phyloP scores from a whole-genome alignment of 1,140 invertebrate species.

The Streblospio benedicti region DNA sequence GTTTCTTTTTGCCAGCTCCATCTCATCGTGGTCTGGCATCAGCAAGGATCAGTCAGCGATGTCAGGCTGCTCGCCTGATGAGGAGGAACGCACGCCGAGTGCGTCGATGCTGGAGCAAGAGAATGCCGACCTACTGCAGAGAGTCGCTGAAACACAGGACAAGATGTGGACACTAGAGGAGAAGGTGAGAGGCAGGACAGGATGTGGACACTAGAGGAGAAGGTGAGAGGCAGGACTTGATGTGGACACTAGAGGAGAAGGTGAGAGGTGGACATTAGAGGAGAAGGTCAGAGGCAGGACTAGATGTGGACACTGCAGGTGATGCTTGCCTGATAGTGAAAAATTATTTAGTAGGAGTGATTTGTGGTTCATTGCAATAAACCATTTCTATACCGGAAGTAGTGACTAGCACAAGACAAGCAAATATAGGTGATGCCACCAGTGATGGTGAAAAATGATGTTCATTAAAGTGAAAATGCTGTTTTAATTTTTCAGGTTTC shows the following conservation, averaged over 20 bases:
- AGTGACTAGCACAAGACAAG: too few relatives aligned
- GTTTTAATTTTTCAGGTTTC: slow-evolving; percentile 33
- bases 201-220: slow-evolving; percentile 52
- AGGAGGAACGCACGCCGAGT: slow-evolving; percentile 20
- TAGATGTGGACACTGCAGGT: too few relatives aligned
- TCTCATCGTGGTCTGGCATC: too few relatives aligned
- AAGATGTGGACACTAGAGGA: slow-evolving; percentile 53
- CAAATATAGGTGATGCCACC: too few relatives aligned
- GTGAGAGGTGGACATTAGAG: slow-evolving; percentile 51
- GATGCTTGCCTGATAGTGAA: too few relatives aligned
- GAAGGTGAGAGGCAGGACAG: slow-evolving; percentile 50
- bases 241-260: slow-evolving; percentile 52
- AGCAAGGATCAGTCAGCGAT: too few relatives aligned
- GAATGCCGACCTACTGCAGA: slow-evolving; percentile 44
- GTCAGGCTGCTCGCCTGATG: too few relatives aligned
- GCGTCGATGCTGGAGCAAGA: slow-evolving; percentile 36
- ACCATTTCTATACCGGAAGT: too few relatives aligned
- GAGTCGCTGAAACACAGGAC: slow-evolving; percentile 48
- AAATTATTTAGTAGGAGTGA: not conserved
- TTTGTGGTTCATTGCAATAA: too few relatives aligned
- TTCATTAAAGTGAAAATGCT: too few relatives aligned
- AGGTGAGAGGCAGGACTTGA: slow-evolving; percentile 51
- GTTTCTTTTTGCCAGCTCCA: too few relatives aligned
- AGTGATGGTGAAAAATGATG: not conserved
- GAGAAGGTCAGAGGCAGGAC: slow-evolving; percentile 52